A percentile compares a stretch with the other conserved stretches of the same genome.
phyloP scores from a whole-genome alignment of 23 tunicate species.

The Botrylloides violaceus region DNA sequence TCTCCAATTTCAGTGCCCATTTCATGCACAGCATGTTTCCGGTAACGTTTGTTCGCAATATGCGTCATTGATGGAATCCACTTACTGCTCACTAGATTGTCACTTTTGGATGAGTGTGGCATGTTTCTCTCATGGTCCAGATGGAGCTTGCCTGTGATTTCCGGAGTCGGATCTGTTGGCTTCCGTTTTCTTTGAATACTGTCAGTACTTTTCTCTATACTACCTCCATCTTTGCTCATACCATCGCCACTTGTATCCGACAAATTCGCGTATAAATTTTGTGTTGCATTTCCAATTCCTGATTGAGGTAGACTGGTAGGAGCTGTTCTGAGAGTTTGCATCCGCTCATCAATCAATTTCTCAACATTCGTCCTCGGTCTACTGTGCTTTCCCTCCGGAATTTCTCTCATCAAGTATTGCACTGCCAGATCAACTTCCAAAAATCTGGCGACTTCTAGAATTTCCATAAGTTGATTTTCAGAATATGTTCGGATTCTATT shows the following conservation, averaged over 20 bases:
- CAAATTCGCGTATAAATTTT: too few species aligned
- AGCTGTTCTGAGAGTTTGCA: neutral
- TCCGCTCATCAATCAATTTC: neutral
- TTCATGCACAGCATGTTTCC: neutral
- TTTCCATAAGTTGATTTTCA: slow-evolving; percentile 10
- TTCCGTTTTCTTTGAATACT: neutral
- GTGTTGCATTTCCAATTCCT: too few species aligned
- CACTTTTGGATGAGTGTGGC: too few species aligned
- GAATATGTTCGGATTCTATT: slow-evolving; percentile 3
- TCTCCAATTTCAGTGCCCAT: too few species aligned
- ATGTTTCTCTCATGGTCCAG: too few species aligned
- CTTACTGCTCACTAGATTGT: neutral
- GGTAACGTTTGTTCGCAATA: neutral
- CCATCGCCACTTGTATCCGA: too few species aligned
- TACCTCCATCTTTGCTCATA: neutral
- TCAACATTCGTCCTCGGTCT: neutral
- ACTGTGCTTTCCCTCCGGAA: slow-evolving; percentile 1
- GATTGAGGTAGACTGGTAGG: neutral
- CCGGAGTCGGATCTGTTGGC: neutral
- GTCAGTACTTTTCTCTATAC: neutral
- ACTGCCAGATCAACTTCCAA: slow-evolving; percentile 19
- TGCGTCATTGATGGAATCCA: neutral
- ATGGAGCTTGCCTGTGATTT: too few species aligned
- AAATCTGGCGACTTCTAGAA: slow-evolving; percentile 11
- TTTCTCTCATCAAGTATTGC: slow-evolving; percentile 15